Base-by-base conservation (phyloP, 2,888 invertebrate species). In the Stegophylla sp. region DNA sequence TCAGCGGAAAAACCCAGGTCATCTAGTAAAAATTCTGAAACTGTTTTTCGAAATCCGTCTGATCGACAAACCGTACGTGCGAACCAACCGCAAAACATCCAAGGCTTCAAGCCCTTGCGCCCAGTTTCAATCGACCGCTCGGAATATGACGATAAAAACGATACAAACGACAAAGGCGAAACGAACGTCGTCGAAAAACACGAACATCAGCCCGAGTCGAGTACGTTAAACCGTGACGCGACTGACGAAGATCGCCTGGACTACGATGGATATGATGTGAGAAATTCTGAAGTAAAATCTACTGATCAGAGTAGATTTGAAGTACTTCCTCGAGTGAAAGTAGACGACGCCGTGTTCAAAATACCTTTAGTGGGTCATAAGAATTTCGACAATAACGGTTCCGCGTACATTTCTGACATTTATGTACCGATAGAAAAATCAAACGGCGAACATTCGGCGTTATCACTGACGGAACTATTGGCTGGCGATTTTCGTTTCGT, bases 381-480 rank as follows among this genome's bases (percentile, higher is more conserved):
- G 17, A 17, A 3, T 41, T 13, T 26, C 28, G 69, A 69, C 15
- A 15, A 15, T 15, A 59, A 77, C 9, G 56, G 56, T 34, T 45
- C 77, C 5, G 48, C 23, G 45, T 56, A 45, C 43, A 41, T 59
- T 20, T 67, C 67, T 5, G 77, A 67, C 10, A n/a, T 77, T 28
- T 45, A 59, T 5, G 28, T 77, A 20, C 79, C 79, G 13, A 59
- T 79, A 13, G 69, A 69, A 15, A 59, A 67, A 59, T 59, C 67
- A 17, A 20, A 61, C 17, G 67, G 67, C 3, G 48, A 28, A 13
- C 59, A 59, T 17, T 13, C 59, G 7, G 48, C 69, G 2, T n/a
- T 79, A 61, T 69, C 77, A 3, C 69, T 79, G 9, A 45, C 56
- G 20, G 17, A 79, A 13, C 45, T 79, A 34, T 69, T 79, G 17